Evolutionary conservation across 2,797 vertebrate genomes (phyloP), one percentile per base, ranked within the genome.

Genomic region (Acipenser transmontanus): DNA sequence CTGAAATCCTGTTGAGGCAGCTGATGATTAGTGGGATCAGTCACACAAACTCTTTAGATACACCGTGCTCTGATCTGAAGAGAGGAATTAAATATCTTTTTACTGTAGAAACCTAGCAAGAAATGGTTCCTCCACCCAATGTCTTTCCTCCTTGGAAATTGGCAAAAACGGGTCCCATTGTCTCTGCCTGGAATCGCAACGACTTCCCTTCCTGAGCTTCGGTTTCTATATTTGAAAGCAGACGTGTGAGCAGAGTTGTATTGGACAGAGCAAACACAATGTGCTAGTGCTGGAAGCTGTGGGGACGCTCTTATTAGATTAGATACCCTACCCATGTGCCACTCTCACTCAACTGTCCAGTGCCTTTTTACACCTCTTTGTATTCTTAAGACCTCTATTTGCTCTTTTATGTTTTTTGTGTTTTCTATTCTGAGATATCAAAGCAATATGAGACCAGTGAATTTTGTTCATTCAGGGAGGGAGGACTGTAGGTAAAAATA

Each of bases 371-470:
- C 66, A 74, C 75, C 62, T 69, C 76, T 66, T 57, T 76, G 48
- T 5, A 63, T 64, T 77, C 7, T 59, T 61, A 62, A 70, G 67
- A 60, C 49, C 47, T 72, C 65, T 68, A 12, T 60, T 61, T 57
- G 64, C 76, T 70, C 65, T 34, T 69, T 59, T 48, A 14, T 9
- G n/a, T 49, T 60, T 51, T 50, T 6, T 59, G 17, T 17, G 34
- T 17, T 17, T 17, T 17, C 17, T 17, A 17, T 17, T 17, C 17
- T 34, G 34, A 4, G 34, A 34, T 34, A 34, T 34, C 72, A 80
- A 83, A 90, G 87, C 87, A 89, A 88, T 89, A 88, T 83, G 76
- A 85, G 75, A 79, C 74, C 74, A 72, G 80, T 82, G 76, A 76
- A 73, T 82, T 86, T 85, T 84, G 12, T 65, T 52, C 34, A 54